A percentile compares a stretch with the other conserved stretches of the same genome.
Conservation (phyloP, 1,140 invertebrate genomes). For the Drosophila sechellia region DNA sequence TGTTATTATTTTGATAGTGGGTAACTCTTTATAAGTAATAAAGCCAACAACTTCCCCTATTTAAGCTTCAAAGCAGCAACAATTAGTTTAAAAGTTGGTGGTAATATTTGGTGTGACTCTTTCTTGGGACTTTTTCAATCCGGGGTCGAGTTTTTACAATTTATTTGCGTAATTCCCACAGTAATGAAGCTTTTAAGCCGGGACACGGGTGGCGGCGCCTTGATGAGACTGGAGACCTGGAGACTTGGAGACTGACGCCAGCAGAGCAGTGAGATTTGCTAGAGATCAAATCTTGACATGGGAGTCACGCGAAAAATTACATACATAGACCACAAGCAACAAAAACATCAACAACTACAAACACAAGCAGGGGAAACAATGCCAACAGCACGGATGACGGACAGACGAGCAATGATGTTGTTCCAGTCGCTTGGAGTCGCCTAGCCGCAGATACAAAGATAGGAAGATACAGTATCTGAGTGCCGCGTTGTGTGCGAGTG, state of each 20-base stretch:
- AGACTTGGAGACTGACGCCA: constrained; percentile 18
- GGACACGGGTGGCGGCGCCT: constrained; percentile 42
- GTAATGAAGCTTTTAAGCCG: constrained; percentile 7
- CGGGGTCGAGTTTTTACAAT: neutral
- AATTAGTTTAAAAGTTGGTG: neutral
- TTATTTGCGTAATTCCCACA: constrained; percentile 8
- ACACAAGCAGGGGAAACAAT: constrained; percentile 16
- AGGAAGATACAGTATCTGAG: constrained; percentile 10
- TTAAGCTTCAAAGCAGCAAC: too few relatives aligned
- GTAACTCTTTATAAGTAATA: too few relatives aligned
- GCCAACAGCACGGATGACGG: constrained; percentile 37
- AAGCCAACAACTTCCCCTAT: too few relatives aligned
- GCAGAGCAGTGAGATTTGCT: constrained; percentile 50
- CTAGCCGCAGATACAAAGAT: constrained; percentile 12
- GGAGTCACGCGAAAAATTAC: constrained; percentile 72
- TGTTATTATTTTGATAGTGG: too few relatives aligned
- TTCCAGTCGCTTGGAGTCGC: constrained; percentile 36
- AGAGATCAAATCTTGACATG: constrained; percentile 65
- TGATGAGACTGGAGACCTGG: constrained; percentile 33
- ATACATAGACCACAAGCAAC: constrained; percentile 44
- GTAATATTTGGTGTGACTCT: neutral
- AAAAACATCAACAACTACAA: constrained; percentile 9
- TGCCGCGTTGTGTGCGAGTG: constrained; percentile 16
- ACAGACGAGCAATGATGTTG: constrained; percentile 50
- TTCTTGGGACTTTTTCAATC: neutral